Evolutionary conservation across 2,888 invertebrate genomes (phyloP), one percentile per base, ranked within the genome.

Genomic region (Neria commutata): DNA sequence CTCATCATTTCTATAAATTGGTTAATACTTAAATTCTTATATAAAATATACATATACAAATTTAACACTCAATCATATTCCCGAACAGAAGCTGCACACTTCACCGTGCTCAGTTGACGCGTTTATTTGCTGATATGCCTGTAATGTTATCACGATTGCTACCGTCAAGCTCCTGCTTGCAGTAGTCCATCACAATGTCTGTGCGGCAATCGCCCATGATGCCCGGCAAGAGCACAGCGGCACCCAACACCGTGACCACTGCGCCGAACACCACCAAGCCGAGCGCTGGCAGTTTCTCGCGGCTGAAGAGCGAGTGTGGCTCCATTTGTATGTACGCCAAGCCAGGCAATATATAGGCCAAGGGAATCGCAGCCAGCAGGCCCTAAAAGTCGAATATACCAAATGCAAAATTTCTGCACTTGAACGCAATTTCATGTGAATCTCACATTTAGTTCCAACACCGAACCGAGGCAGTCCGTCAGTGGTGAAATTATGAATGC

Each of bases 271-370:
- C 68, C 3, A 88, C 88, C 46, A 91, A 84, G 1, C 87, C 86
- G 25, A 91, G 79, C 0, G 91, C 90, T 1, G 91, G 89, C 19
- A 91, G 79, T 78, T 92, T 92, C 71, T 85, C 84, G 14, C 84
- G 79, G 29, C 88, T 87, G 23, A 90, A 81, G 2, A 90, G 71
- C 25, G 87, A 85, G 17, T 90, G 91, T 64, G 89, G 87, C 69
- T 89, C 89, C 68, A 93, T 84, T 77, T 88, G 88, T 63, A 93
- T 85, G 72, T 91, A 92, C 69, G 91, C 90, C 14, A 91, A 78
- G 0, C 91, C 90, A 3, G 94, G 94, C 52, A 94, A 83, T 63
- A 94, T 87, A 78, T 91, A 94, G 11, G 93, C 92, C 67, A 94
- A 78, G 0, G 93, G 92, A 58, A 92, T 90, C 8, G 93, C 93